Percentiles rank a stretch among this genome's conserved stretches.
These are phyloP conservation scores for Hycleus cichorii DNA, from an alignment of 1,140 invertebrate species.

Conservation along the genomic window DNA sequence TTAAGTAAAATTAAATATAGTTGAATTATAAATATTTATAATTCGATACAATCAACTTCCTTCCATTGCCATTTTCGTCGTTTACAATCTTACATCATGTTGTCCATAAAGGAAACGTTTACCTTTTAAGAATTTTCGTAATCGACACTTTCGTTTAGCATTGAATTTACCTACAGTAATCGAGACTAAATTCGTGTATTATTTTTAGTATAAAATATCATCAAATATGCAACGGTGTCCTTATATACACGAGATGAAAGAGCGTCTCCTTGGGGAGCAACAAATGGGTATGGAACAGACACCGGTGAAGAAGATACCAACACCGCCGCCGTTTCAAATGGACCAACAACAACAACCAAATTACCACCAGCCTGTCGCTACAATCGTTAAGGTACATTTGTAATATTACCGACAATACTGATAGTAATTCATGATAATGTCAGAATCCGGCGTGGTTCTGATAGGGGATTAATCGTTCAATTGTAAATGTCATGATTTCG, in stretches of 20 bases:
- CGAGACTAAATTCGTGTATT: neutral
- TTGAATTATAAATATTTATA: conserved; percentile 4
- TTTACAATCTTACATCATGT: neutral
- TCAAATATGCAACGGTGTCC: conserved; percentile 75
- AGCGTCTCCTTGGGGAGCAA: conserved; percentile 60
- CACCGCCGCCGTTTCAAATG: conserved; percentile 41
- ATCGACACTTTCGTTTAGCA: no score
- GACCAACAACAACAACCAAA: conserved; percentile 50
- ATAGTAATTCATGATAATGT: no score
- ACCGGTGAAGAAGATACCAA: conserved; percentile 31
- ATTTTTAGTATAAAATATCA: conserved; percentile 33
- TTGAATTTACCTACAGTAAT: no score
- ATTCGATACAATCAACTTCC: conserved; percentile 7
- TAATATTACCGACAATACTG: neutral
- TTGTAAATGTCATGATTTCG: neutral
- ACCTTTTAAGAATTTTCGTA: no score
- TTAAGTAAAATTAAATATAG: no score
- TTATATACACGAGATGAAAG: conserved; percentile 86
- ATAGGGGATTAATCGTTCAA: neutral
- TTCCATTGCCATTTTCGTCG: neutral
- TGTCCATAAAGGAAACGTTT: no score
- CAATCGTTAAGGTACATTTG: conserved; percentile 71
- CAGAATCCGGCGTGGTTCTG: neutral
- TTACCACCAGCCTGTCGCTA: conserved; percentile 64
- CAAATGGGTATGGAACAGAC: conserved; percentile 33